Percentiles rank a stretch among this genome's conserved stretches.
Conservation (phyloP, 2,113 vertebrate genomes). For the Eretmochelys imbricata region DNA sequence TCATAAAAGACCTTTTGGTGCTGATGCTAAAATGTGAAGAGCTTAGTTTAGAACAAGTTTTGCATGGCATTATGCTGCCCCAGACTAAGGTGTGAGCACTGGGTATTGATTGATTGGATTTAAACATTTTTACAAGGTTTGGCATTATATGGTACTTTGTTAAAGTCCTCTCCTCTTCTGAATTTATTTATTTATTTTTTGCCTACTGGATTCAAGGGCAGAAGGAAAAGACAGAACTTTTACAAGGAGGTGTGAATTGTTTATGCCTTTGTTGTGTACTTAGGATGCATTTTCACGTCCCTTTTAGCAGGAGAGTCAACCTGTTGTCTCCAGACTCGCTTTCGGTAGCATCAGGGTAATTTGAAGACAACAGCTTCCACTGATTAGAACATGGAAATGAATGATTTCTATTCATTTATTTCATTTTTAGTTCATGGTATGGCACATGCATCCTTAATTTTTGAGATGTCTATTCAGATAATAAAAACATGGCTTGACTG, state of each 20-base stretch:
- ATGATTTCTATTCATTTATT: constrained; percentile 84
- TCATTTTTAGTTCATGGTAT: constrained; percentile 71
- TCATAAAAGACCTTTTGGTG: constrained; percentile 1
- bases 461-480: constrained; percentile 46
- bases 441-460: constrained; percentile 45
- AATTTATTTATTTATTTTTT: not conserved
- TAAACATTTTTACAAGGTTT: not conserved
- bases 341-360: constrained; percentile 45
- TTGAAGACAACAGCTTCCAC: constrained; percentile 60
- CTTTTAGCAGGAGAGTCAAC: constrained; percentile 45
- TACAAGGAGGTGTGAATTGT: not conserved
- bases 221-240: not conserved
- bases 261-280: constrained; percentile 44
- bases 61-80: not conserved
- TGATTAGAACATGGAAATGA: constrained; percentile 86
- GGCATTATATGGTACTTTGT: not conserved
- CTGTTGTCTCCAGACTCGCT: constrained; percentile 36
- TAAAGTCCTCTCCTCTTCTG: constrained; percentile 21
- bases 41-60: constrained; percentile 10
- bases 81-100: not conserved
- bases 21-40: constrained; percentile 37
- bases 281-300: constrained; percentile 47
- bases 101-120: constrained; percentile 1
- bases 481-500: constrained; percentile 63
- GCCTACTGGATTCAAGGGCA: not conserved